These are phyloP conservation scores for Brenthis ino DNA, from an alignment of 2,888 invertebrate species.

Conservation along the genomic window DNA sequence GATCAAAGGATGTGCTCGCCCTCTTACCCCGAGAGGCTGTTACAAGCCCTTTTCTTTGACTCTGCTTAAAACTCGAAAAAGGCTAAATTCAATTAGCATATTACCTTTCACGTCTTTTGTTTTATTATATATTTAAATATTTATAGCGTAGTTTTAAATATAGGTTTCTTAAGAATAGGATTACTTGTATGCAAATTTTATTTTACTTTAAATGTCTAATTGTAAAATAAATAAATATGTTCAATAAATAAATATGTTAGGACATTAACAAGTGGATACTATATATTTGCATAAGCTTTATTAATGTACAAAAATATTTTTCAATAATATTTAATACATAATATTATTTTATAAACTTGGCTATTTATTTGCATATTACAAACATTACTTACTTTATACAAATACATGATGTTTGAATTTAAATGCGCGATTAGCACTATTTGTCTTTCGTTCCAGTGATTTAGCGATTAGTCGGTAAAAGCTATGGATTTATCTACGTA, in stretches of 20 bases:
- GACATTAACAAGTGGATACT: too few relatives aligned
- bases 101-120: conserved; percentile 22
- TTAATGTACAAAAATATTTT: too few relatives aligned
- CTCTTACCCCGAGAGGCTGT: conserved; percentile 63
- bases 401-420: conserved; percentile 7
- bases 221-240: too few relatives aligned
- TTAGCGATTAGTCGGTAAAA: conserved; percentile 9
- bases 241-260: too few relatives aligned
- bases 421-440: conserved; percentile 13
- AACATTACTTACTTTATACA: conserved; percentile 11
- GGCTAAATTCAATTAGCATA: conserved; percentile 54
- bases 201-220: too few relatives aligned
- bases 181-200: not conserved
- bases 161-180: not conserved
- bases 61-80: conserved; percentile 56
- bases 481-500: conserved; percentile 9
- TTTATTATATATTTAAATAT: conserved; percentile 1
- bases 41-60: conserved; percentile 57
- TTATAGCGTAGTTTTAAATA: not conserved
- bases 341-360: not conserved
- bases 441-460: conserved; percentile 19
- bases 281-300: too few relatives aligned
- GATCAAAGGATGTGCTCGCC: conserved; percentile 74
- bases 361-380: conserved; percentile 7
- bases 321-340: too few relatives aligned